Conservation (phyloP, 2,113 vertebrate species). For the Ibidorhyncha struthersii region DNA sequence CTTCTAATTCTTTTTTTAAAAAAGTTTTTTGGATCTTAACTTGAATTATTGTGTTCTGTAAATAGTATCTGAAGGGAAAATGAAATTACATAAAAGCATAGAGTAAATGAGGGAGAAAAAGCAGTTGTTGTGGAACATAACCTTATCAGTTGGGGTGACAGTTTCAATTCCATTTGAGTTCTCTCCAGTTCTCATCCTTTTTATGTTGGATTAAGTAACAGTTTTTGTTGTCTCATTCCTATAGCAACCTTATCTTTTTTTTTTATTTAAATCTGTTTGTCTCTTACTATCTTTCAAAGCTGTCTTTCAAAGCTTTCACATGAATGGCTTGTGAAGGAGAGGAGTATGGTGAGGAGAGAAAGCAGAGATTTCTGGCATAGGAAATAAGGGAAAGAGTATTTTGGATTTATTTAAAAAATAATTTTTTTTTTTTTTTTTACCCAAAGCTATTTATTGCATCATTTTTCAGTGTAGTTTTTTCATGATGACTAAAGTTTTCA, state of each 20-base stretch:
- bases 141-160: neutral
- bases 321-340: neutral
- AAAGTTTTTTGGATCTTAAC: neutral
- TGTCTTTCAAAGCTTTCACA: neutral
- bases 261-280: conserved; percentile 39
- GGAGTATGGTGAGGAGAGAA: neutral
- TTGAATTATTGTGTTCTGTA: neutral
- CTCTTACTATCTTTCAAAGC: conserved; percentile 1
- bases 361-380: neutral
- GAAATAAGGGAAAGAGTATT: neutral
- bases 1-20: neutral
- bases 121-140: neutral
- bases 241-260: conserved; percentile 25
- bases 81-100: neutral
- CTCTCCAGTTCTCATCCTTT: conserved; percentile 8
- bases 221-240: conserved; percentile 29
- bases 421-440: neutral
- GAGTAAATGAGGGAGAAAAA: conserved; percentile 9
- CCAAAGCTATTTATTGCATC: neutral
- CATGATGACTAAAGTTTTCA: neutral
- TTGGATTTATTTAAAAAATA: neutral
- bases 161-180: conserved; percentile 9
- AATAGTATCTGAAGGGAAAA: neutral
- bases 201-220: conserved; percentile 20
- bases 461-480: neutral